These are phyloP conservation scores for Pseudorectes ferrugineus DNA, from an alignment of 2,113 vertebrate species.

Conservation along the genomic window DNA sequence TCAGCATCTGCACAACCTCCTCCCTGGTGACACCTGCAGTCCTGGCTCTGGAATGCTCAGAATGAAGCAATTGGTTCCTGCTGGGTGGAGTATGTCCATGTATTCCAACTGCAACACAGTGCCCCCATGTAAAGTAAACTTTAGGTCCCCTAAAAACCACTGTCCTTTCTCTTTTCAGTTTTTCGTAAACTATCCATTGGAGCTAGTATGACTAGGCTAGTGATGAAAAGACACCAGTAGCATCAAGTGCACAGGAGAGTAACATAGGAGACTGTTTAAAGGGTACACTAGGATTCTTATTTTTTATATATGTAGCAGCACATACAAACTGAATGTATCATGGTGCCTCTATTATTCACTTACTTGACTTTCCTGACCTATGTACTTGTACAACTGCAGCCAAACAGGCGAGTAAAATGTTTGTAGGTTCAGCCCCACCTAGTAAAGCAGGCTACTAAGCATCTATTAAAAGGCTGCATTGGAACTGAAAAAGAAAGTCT, in stretches of 20 bases:
- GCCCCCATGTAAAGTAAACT: not conserved
- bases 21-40: rapidly evolving
- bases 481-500: not conserved
- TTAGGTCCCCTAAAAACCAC: not conserved
- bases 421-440: not conserved
- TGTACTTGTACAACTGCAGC: not conserved
- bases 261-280: not conserved
- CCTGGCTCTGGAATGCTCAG: not conserved
- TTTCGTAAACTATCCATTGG: not conserved
- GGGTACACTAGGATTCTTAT: not conserved
- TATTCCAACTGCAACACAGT: not conserved
- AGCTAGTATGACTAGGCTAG: not conserved
- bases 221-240: not conserved
- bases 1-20: rapidly evolving
- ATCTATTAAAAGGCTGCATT: not conserved
- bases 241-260: not conserved
- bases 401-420: not conserved
- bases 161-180: not conserved
- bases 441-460: not conserved
- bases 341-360: not conserved
- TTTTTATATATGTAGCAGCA: not conserved
- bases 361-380: not conserved
- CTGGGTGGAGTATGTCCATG: not conserved
- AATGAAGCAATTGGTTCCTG: not conserved
- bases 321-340: not conserved